Conservation (phyloP, 2,113 vertebrate genomes). For the Silurus asotus region DNA sequence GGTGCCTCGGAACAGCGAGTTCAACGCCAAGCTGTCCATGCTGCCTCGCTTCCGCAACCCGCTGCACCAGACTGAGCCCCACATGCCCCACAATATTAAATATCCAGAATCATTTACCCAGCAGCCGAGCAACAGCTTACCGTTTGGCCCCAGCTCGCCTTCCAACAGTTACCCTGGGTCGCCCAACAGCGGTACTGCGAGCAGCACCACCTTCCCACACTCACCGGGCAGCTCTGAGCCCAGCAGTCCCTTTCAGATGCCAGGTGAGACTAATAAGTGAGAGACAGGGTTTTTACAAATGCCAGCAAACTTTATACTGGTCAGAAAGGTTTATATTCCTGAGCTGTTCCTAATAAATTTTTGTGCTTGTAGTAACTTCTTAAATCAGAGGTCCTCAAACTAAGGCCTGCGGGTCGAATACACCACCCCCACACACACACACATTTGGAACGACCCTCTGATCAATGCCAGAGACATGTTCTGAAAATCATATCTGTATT, state of each 20-base stretch:
- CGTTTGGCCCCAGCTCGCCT: conserved; percentile 79
- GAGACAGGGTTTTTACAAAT: background rate
- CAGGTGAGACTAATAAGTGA: conserved; percentile 74
- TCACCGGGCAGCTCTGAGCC: conserved; percentile 95
- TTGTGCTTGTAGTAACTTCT: background rate
- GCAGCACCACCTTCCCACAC: conserved; percentile 90
- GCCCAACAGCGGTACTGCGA: conserved; percentile 80
- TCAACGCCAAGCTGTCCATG: conserved; percentile 97
- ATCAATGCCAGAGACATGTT: no score
- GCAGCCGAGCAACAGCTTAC: conserved; percentile 72
- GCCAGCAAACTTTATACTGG: background rate
- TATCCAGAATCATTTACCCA: conserved; percentile 90
- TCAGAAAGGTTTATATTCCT: background rate
- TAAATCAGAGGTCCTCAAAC: background rate
- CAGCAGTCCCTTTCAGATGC: conserved; percentile 96
- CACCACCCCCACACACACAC: no score
- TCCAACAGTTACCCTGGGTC: conserved; percentile 93
- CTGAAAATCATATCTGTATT: no score
- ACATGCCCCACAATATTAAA: conserved; percentile 97
- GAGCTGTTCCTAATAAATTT: background rate
- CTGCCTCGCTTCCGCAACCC: conserved; percentile 94
- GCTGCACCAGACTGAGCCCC: conserved; percentile 90
- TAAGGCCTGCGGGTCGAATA: no score
- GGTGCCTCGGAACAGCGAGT: conserved; percentile 97
- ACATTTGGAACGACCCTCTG: no score